A percentile compares a stretch with the other conserved stretches of the same genome.
These are phyloP conservation scores for Zhengitettix transpicula DNA, from an alignment of 2,888 invertebrate genomes.

Conservation along the genomic window DNA sequence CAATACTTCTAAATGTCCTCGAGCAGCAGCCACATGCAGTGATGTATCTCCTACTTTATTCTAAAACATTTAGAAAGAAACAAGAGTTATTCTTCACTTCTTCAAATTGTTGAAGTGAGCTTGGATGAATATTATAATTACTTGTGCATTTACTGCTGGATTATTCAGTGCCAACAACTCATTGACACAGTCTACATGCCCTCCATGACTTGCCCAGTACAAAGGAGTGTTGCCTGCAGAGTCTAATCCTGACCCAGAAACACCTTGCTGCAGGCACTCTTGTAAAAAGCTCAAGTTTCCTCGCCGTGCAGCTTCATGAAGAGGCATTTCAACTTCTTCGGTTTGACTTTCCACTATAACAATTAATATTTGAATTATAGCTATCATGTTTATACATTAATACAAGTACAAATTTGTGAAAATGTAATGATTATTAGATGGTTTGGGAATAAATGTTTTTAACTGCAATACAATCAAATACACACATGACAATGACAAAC, in stretches of 20 bases:
- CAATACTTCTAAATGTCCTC: constrained; percentile 37
- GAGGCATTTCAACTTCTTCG: constrained; percentile 38
- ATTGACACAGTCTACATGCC: constrained; percentile 37
- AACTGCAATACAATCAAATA: too few relatives aligned
- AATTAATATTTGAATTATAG: too few relatives aligned
- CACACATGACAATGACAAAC: too few relatives aligned
- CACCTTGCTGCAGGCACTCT: constrained; percentile 40
- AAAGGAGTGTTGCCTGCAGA: constrained; percentile 45
- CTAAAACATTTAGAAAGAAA: constrained; percentile 22
- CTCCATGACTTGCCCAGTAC: constrained; percentile 47
- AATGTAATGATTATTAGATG: too few relatives aligned
- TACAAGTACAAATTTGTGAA: too few relatives aligned
- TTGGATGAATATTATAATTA: constrained; percentile 13
- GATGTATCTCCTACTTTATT: constrained; percentile 50
- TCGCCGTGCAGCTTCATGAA: constrained; percentile 47
- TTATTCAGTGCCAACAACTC: constrained; percentile 31
- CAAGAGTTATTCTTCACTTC: neutral
- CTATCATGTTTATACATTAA: too few relatives aligned
- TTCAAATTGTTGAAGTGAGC: neutral
- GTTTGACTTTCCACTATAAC: constrained; percentile 33
- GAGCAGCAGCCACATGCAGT: constrained; percentile 41
- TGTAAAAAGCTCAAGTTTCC: constrained; percentile 40
- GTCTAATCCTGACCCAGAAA: constrained; percentile 45
- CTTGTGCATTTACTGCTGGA: constrained; percentile 24
- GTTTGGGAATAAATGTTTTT: too few relatives aligned